These are phyloP conservation scores for Zaprionus gabonicus DNA, from an alignment of 1,140 invertebrate genomes.

Conservation along the genomic window DNA sequence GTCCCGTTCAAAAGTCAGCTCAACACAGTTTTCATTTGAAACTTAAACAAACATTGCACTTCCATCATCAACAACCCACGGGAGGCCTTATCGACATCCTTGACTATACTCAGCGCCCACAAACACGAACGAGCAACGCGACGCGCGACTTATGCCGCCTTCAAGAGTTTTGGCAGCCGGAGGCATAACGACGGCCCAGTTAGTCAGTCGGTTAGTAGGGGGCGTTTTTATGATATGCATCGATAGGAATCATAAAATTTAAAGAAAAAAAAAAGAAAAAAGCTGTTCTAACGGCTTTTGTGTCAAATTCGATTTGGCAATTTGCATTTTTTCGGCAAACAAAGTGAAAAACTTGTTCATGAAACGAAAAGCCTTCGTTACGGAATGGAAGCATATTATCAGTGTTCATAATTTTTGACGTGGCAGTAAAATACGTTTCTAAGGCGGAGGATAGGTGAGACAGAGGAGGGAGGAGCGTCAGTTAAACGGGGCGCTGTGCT, in stretches of 20 bases:
- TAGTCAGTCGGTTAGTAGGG: conserved; percentile 34
- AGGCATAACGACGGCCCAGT: conserved; percentile 31
- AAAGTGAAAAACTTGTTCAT: conserved; percentile 11
- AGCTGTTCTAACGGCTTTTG: conserved; percentile 26
- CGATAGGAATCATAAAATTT: conserved; percentile 23
- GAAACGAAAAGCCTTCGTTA: conserved; percentile 7
- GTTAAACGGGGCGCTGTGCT: neutral
- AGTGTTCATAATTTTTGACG: conserved; percentile 50
- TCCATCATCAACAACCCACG: neutral
- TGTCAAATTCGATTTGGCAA: conserved; percentile 39
- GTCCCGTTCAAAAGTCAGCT: neutral
- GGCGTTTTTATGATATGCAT: conserved; percentile 29
- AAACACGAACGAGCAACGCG: neutral
- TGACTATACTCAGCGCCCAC: neutral
- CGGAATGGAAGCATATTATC: conserved; percentile 33
- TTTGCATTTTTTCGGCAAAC: conserved; percentile 34
- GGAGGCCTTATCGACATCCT: neutral
- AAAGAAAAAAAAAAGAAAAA: neutral
- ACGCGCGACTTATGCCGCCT: conserved; percentile 38
- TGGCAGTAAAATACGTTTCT: conserved; percentile 37
- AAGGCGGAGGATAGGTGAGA: neutral
- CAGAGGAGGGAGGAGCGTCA: neutral
- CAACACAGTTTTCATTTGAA: neutral
- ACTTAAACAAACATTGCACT: neutral
- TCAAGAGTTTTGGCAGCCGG: conserved; percentile 9